Conservation (phyloP, 2,888 invertebrate species). For the Parasteatoda lunata region DNA sequence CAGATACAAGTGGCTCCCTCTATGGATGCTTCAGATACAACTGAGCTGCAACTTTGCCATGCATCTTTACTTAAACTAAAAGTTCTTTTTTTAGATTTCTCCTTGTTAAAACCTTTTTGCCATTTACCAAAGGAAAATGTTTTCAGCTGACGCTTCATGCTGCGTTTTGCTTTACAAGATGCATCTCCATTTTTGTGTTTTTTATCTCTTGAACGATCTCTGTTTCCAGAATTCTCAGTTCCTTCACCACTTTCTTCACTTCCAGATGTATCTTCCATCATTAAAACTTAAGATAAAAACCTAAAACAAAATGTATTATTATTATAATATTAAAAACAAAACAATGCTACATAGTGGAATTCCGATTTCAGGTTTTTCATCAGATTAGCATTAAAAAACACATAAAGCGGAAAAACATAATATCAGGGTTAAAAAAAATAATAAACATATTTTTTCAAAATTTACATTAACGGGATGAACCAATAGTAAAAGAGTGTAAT, state of each 20-base stretch:
- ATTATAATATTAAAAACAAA: too few relatives aligned
- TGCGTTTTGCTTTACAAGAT: slow-evolving; percentile 50
- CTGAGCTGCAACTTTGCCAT: slow-evolving; percentile 59
- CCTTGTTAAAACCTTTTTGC: slow-evolving; percentile 65
- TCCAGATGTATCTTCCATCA: slow-evolving; percentile 60
- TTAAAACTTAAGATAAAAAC: background rate
- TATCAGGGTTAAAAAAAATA: too few relatives aligned
- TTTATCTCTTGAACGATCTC: slow-evolving; percentile 33
- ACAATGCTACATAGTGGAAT: too few relatives aligned
- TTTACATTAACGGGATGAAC: too few relatives aligned
- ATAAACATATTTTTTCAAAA: too few relatives aligned
- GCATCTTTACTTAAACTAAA: slow-evolving; percentile 58
- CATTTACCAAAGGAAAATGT: slow-evolving; percentile 70
- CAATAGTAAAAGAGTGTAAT: too few relatives aligned
- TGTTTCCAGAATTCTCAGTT: slow-evolving; percentile 47
- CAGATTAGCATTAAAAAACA: too few relatives aligned
- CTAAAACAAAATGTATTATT: background rate
- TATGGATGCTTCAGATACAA: slow-evolving; percentile 68
- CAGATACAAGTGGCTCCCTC: slow-evolving; percentile 78
- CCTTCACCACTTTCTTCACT: slow-evolving; percentile 63
- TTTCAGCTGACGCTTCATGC: slow-evolving; percentile 68
- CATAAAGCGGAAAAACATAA: too few relatives aligned
- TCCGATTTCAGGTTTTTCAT: too few relatives aligned
- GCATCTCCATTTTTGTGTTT: slow-evolving; percentile 45
- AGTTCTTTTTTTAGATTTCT: slow-evolving; percentile 56